These are phyloP conservation scores for Spheniscus mendiculus DNA, from an alignment of 2,113 vertebrate species.

Conservation along the genomic window DNA sequence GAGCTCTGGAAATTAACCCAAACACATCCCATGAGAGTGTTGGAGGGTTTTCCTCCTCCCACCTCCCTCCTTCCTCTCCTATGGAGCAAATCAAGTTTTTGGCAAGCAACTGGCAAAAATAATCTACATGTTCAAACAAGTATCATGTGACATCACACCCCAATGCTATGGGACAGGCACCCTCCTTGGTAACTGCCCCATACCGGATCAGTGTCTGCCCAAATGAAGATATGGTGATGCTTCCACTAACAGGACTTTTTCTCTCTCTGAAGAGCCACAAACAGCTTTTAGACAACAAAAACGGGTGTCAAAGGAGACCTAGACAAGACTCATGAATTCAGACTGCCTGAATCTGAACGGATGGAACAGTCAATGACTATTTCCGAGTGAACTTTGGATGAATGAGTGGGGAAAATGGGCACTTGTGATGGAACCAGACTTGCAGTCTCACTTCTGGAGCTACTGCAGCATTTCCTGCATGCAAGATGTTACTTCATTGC, in stretches of 20 bases:
- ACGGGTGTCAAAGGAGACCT: accelerated
- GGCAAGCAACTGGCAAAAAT: background rate
- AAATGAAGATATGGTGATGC: background rate
- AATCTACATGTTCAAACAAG: background rate
- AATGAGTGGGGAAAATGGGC: background rate
- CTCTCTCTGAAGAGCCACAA: background rate
- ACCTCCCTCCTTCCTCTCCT: background rate
- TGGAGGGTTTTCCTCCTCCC: background rate
- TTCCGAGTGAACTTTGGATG: background rate
- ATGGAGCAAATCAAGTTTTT: background rate
- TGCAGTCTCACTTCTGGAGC: background rate
- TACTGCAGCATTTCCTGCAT: background rate
- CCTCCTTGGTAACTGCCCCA: background rate
- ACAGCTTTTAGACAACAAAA: background rate
- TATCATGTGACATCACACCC: background rate
- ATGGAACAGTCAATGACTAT: background rate
- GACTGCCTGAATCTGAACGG: background rate
- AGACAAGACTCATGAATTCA: background rate
- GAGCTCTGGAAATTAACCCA: background rate
- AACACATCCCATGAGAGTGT: background rate
- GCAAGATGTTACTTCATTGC: background rate
- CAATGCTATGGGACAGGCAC: background rate
- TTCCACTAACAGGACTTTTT: background rate
- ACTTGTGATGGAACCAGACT: background rate
- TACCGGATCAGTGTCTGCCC: background rate